phyloP scores from a whole-genome alignment of 1,140 invertebrate species.

The Coptotermes formosanus region DNA sequence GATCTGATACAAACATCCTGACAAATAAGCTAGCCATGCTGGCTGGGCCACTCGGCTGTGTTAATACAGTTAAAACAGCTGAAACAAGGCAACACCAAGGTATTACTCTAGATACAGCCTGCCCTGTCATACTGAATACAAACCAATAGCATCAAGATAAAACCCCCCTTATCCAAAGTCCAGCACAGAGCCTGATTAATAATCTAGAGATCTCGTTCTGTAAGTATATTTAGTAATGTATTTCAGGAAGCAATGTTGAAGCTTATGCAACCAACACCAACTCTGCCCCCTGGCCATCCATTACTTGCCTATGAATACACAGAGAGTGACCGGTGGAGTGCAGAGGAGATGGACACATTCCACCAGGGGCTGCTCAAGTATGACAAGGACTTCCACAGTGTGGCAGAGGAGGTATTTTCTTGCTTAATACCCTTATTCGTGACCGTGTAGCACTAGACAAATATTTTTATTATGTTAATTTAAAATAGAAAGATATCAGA shows the following conservation, averaged over 20 bases:
- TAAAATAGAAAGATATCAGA: neutral
- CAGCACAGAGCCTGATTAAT: too few species aligned
- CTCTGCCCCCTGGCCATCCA: conserved; percentile 72
- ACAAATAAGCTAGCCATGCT: too few species aligned
- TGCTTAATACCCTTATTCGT: neutral
- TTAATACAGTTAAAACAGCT: too few species aligned
- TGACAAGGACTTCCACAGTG: conserved; percentile 91
- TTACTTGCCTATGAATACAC: conserved; percentile 69
- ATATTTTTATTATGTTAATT: conserved; percentile 13
- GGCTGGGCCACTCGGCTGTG: too few species aligned
- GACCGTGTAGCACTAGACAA: neutral
- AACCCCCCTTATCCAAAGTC: too few species aligned
- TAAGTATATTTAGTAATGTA: neutral
- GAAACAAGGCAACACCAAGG: too few species aligned
- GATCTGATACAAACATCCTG: too few species aligned
- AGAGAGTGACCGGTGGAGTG: conserved; percentile 78
- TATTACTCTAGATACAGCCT: too few species aligned
- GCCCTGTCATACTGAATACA: too few species aligned
- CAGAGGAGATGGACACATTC: conserved; percentile 84
- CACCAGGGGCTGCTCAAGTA: conserved; percentile 82
- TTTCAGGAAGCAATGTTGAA: conserved; percentile 75
- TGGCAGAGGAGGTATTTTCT: conserved; percentile 74
- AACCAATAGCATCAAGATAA: too few species aligned
- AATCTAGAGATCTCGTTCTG: too few species aligned
- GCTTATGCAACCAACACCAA: conserved; percentile 73